A percentile compares a stretch with the other conserved stretches of the same genome.
These are phyloP conservation scores for Erpobdella octoculata DNA, from an alignment of 2,888 invertebrate species.

Conservation along the genomic window DNA sequence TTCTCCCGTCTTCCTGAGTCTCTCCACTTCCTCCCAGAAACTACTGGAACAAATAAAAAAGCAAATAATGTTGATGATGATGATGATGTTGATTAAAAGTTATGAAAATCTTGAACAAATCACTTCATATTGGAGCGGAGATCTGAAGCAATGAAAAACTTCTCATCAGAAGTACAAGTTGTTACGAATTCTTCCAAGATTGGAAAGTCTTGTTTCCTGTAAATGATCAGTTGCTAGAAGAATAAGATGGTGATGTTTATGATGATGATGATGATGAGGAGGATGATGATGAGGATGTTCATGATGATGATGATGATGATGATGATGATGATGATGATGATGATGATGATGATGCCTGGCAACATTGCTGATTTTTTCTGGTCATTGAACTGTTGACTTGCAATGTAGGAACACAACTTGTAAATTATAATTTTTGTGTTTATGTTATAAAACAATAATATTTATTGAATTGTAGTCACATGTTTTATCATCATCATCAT, in stretches of 20 bases:
- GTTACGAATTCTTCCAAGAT: no score
- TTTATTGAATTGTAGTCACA: neutral
- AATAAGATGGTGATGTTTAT: neutral
- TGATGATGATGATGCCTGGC: conserved; percentile 14
- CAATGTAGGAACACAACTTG: neutral
- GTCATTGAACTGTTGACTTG: neutral
- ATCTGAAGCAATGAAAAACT: no score
- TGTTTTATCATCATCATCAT: neutral
- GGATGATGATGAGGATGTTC: conserved; percentile 16
- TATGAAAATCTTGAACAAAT: no score
- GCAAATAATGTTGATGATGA: neutral
- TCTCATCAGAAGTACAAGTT: no score
- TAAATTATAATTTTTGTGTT: neutral
- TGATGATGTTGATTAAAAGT: neutral
- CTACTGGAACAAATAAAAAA: no score
- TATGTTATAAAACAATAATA: neutral
- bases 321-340: conserved; percentile 26
- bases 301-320: conserved; percentile 26
- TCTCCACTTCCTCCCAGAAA: no score
- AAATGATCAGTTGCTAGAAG: neutral
- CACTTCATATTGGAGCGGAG: no score
- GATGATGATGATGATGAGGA: neutral
- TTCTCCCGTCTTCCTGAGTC: no score
- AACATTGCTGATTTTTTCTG: neutral
- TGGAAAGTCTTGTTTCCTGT: no score